phyloP scores from a whole-genome alignment of 2,888 invertebrate genomes.

The Drosophila diplacantha region DNA sequence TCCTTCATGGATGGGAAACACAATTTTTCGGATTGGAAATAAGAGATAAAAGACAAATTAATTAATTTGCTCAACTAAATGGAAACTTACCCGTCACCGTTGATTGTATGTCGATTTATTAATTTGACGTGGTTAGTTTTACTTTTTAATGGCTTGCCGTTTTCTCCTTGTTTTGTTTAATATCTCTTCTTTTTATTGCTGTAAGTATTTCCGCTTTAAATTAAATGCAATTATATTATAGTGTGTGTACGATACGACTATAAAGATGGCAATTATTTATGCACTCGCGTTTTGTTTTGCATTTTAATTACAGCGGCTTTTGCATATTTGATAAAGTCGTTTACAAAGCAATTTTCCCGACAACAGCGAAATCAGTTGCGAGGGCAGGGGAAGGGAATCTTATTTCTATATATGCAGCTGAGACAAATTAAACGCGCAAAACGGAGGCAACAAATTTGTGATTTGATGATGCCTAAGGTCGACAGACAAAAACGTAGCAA shows the following conservation, averaged over 20 bases:
- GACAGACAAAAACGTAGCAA: slow-evolving; percentile 10
- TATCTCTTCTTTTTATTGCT: slow-evolving; percentile 30
- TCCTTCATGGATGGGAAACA: background rate
- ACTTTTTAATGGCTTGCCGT: slow-evolving; percentile 29
- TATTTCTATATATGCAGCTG: background rate
- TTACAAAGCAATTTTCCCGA: slow-evolving; percentile 29
- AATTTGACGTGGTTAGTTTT: slow-evolving; percentile 25
- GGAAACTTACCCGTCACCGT: slow-evolving; percentile 38
- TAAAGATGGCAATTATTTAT: slow-evolving; percentile 41
- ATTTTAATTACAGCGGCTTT: slow-evolving; percentile 29
- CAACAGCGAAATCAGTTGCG: slow-evolving; percentile 13
- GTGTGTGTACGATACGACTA: slow-evolving; percentile 17
- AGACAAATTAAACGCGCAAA: slow-evolving; percentile 32
- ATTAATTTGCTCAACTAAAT: slow-evolving; percentile 34
- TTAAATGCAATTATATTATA: slow-evolving; percentile 56
- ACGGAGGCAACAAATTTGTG: slow-evolving; percentile 22
- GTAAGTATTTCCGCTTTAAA: slow-evolving; percentile 61
- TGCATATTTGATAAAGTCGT: slow-evolving; percentile 41
- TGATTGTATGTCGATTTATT: slow-evolving; percentile 31
- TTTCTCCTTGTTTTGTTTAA: slow-evolving; percentile 28
- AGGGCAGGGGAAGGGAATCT: slow-evolving; percentile 15
- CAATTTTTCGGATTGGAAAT: slow-evolving; percentile 15
- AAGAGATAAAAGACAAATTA: slow-evolving; percentile 31
- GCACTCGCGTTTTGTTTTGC: slow-evolving; percentile 41
- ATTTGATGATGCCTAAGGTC: slow-evolving; percentile 39